phyloP scores from a whole-genome alignment of 23 tunicate species.

The Halocynthia roretzi region DNA sequence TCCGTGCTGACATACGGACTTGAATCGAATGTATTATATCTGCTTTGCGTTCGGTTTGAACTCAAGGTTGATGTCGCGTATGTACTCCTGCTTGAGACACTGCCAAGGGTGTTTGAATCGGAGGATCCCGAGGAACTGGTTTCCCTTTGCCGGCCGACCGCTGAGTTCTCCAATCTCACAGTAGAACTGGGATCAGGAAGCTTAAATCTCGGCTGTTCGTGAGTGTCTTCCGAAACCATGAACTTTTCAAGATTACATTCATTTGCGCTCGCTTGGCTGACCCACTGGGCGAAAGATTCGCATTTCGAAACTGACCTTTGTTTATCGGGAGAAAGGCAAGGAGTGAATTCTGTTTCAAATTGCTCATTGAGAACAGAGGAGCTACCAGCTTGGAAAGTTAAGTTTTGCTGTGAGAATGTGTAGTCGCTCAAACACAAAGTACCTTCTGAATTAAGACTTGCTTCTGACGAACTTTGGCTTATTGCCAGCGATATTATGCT shows the following conservation, averaged over 20 bases:
- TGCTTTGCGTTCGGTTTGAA: neutral
- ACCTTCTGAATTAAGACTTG: conserved; percentile 7
- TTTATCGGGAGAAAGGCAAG: too few relatives aligned
- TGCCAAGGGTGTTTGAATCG: conserved; percentile 4
- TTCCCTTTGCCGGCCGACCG: neutral
- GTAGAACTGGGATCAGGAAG: neutral
- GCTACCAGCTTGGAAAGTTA: neutral
- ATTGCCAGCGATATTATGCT: neutral
- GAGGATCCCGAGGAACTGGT: conserved; percentile 11
- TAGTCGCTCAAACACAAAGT: conserved; percentile 3
- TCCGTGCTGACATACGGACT: conserved; percentile 14
- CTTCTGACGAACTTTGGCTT: conserved; percentile 4
- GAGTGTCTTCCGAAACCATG: neutral
- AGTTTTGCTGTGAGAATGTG: neutral
- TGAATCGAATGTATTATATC: conserved; percentile 5
- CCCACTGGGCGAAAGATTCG: neutral
- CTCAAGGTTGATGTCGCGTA: conserved; percentile 2
- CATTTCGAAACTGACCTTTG: neutral
- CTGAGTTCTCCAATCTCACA: neutral
- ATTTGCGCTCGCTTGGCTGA: neutral
- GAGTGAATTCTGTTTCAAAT: neutral
- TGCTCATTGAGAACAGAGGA: neutral
- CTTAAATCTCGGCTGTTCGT: neutral
- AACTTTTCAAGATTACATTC: neutral
- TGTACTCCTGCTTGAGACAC: conserved; percentile 8